Evolutionary conservation across 2,113 vertebrate species (phyloP).

Genomic region (Gadus macrocephalus): DNA sequence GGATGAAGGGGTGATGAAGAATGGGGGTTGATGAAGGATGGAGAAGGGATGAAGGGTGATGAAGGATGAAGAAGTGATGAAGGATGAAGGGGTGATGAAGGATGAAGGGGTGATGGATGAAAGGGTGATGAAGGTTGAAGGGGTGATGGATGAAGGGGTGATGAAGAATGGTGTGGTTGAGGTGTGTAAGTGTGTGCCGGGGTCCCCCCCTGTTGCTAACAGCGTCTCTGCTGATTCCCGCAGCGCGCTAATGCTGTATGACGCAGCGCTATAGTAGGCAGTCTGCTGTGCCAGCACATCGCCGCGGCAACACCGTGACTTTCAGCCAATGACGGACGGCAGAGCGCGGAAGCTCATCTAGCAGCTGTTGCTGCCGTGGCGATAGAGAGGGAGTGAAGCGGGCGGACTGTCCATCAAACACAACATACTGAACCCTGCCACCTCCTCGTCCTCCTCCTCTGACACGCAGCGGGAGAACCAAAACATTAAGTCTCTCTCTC

Average conservation of each 20-base stretch:
- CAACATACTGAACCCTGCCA: no score
- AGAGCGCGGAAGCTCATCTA: slow-evolving; percentile 38
- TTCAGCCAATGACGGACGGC: slow-evolving; percentile 34
- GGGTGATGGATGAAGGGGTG: no score
- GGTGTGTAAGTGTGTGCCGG: neutral
- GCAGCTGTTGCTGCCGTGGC: slow-evolving; percentile 1
- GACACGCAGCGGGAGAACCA: neutral
- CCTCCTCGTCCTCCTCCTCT: no score
- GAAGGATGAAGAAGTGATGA: neutral
- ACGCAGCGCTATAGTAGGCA: slow-evolving; percentile 30
- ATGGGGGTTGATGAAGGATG: no score
- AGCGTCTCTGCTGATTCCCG: slow-evolving; percentile 38
- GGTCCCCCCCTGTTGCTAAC: neutral
- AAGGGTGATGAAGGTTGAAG: no score
- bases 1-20: no score
- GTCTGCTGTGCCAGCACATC: slow-evolving; percentile 49
- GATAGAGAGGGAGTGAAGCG: no score
- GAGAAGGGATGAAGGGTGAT: neutral
- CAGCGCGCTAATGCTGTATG: slow-evolving; percentile 45
- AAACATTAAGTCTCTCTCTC: slow-evolving; percentile 1
- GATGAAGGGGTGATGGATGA: no score
- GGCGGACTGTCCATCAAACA: no score
- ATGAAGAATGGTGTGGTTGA: neutral
- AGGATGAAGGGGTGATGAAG: neutral
- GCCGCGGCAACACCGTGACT: slow-evolving; percentile 41